Percentiles rank a stretch among this genome's conserved stretches.
Conservation (phyloP, 2,113 vertebrate genomes). For the Hydrolagus affinis region DNA sequence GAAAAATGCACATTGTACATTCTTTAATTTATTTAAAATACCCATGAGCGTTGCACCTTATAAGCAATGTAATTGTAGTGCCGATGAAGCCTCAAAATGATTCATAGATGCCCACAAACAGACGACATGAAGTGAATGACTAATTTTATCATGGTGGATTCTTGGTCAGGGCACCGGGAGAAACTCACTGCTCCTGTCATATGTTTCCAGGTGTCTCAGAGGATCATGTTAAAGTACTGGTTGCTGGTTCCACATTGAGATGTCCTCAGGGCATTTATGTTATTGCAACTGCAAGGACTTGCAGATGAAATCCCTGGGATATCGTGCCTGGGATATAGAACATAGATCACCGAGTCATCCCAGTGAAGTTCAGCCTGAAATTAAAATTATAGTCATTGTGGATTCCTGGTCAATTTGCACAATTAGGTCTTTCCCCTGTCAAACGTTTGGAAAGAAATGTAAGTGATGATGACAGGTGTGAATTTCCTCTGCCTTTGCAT, state of each 20-base stretch:
- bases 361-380: constrained; percentile 36
- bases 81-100: too few species aligned
- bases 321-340: constrained; percentile 32
- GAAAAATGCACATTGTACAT: too few species aligned
- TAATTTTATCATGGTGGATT: too few species aligned
- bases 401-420: constrained; percentile 32
- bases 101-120: too few species aligned
- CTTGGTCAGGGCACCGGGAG: too few species aligned
- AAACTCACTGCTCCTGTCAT: neutral
- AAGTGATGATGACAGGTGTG: neutral
- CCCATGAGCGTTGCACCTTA: neutral
- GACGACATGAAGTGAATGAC: too few species aligned
- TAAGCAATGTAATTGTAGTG: neutral
- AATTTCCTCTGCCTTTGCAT: neutral
- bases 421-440: constrained; percentile 2
- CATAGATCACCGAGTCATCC: constrained; percentile 34
- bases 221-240: neutral
- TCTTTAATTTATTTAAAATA: too few species aligned
- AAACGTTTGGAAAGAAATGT: neutral
- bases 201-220: neutral
- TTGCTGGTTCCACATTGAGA: neutral
- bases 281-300: constrained; percentile 37
- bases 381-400: constrained; percentile 33
- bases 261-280: constrained; percentile 19
- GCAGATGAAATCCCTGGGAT: constrained; percentile 36